Evolutionary conservation across 1,140 invertebrate species (phyloP).

Genomic region (Diachasmimorpha longicaudata): DNA sequence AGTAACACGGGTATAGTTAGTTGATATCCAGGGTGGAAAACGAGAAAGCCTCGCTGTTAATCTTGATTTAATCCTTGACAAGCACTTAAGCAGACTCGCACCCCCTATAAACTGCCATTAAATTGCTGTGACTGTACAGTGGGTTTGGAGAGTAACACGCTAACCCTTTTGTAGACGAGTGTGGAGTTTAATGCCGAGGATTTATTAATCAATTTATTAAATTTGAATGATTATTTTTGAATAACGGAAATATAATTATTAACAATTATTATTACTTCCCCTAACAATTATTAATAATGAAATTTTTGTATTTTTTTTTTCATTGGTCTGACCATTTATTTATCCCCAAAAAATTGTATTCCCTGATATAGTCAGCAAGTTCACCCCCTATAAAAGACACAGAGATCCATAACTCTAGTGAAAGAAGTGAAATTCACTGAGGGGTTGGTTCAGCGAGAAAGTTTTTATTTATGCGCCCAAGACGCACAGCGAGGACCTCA

Average conservation of each 20-base stretch:
- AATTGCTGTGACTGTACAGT: conserved; percentile 35
- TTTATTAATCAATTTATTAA: not conserved
- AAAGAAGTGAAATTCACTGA: conserved; percentile 11
- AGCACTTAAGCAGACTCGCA: conserved; percentile 54
- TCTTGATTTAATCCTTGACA: conserved; percentile 64
- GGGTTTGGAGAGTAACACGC: not conserved
- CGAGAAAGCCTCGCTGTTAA: conserved; percentile 55
- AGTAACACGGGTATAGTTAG: conserved; percentile 45
- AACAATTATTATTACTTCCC: no score
- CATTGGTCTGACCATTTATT: not conserved
- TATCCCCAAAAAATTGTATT: not conserved
- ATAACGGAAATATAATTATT: not conserved
- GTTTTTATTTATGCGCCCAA: conserved; percentile 27
- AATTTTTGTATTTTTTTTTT: not conserved
- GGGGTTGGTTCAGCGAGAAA: conserved; percentile 9
- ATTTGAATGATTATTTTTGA: not conserved
- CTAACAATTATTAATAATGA: not conserved
- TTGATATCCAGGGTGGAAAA: not conserved
- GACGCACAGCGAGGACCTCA: conserved; percentile 32
- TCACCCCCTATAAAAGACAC: not conserved
- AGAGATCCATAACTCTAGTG: not conserved
- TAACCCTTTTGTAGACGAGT: not conserved
- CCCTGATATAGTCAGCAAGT: not conserved
- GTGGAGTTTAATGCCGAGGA: not conserved
- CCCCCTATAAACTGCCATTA: conserved; percentile 49